These are phyloP conservation scores for Isurus oxyrinchus DNA, from an alignment of 2,113 vertebrate genomes.

Conservation along the genomic window DNA sequence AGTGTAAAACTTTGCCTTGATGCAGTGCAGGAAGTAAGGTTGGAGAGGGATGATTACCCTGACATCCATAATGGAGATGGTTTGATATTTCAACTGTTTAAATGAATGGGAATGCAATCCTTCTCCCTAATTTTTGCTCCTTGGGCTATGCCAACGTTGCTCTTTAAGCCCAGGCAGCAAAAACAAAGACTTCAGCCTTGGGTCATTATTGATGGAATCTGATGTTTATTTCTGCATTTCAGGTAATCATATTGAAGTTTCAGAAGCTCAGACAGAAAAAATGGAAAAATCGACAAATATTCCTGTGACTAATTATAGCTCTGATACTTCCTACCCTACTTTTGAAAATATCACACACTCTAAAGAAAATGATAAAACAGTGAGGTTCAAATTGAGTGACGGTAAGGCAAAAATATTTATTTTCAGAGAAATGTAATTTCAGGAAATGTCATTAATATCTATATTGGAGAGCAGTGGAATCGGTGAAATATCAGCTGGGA, in stretches of 20 bases:
- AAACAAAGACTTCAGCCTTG: not conserved
- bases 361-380: constrained; percentile 26
- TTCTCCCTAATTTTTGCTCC: not conserved
- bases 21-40: not conserved
- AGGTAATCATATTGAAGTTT: not conserved
- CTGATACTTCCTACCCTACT: not conserved
- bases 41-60: not conserved
- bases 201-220: not conserved
- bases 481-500: not conserved
- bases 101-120: not conserved
- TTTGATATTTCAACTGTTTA: not conserved
- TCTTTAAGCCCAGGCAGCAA: not conserved
- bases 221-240: not conserved
- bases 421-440: not conserved
- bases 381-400: not conserved
- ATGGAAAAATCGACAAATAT: not conserved
- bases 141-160: not conserved
- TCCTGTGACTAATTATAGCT: not conserved
- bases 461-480: not conserved
- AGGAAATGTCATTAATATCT: not conserved
- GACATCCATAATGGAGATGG: not conserved
- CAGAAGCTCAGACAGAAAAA: not conserved
- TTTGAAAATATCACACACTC: not conserved
- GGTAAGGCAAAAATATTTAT: not conserved
- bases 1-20: not conserved